These are phyloP conservation scores for Abscondita cerata DNA, from an alignment of 2,888 invertebrate genomes.

Conservation along the genomic window DNA sequence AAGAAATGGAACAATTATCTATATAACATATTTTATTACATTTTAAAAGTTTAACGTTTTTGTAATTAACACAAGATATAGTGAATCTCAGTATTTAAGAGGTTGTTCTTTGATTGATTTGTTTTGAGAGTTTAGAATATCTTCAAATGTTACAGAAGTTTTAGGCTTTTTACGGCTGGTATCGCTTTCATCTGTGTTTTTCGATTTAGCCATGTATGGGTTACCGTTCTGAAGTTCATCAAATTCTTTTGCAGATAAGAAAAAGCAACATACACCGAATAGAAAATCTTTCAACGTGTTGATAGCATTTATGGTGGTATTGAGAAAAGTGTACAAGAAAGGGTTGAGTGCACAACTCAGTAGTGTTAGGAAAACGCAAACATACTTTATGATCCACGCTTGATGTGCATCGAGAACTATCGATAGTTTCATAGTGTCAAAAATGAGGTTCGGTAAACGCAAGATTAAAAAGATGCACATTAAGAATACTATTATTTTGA, in stretches of 20 bases:
- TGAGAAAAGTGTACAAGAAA: slow-evolving; percentile 66
- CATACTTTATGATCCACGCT: slow-evolving; percentile 60
- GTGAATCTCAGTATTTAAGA: not conserved
- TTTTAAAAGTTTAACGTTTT: not conserved
- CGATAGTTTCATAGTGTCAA: slow-evolving; percentile 58
- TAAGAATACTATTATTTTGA: slow-evolving; percentile 63
- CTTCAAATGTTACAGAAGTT: not conserved
- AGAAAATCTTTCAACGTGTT: slow-evolving; percentile 47
- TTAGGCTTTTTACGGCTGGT: not conserved
- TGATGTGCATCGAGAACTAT: slow-evolving; percentile 15
- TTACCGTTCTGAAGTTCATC: slow-evolving; percentile 54
- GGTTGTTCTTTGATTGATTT: not conserved
- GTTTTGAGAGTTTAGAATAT: not conserved
- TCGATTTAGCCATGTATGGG: slow-evolving; percentile 41
- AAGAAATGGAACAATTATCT: slow-evolving; percentile 14
- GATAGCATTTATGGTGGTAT: slow-evolving; percentile 58
- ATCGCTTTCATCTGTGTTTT: not conserved
- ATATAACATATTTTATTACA: not conserved
- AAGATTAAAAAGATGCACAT: slow-evolving; percentile 64
- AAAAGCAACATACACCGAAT: slow-evolving; percentile 54
- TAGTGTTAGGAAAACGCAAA: slow-evolving; percentile 62
- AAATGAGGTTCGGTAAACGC: slow-evolving; percentile 64
- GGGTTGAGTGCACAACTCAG: slow-evolving; percentile 66
- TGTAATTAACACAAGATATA: not conserved
- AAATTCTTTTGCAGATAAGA: slow-evolving; percentile 53